Evolutionary conservation across 2,888 invertebrate species (phyloP).

Genomic region (Leptinotarsa juncta): DNA sequence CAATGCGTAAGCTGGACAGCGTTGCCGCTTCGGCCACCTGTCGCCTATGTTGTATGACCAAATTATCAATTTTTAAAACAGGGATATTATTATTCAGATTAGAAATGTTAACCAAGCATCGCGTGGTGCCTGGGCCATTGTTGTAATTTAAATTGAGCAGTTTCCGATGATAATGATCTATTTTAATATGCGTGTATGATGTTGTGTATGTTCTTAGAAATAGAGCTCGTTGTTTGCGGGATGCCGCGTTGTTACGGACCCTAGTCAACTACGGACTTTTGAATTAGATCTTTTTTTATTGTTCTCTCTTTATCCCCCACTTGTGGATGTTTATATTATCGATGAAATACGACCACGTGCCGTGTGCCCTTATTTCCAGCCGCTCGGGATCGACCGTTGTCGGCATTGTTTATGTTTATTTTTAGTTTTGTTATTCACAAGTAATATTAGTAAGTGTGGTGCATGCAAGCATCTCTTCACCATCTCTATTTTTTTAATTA

Average conservation of each 20-base stretch:
- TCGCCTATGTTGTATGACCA: conserved; percentile 61
- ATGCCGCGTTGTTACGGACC: conserved; percentile 67
- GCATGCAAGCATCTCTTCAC: conserved; percentile 61
- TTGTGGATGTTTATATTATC: conserved; percentile 51
- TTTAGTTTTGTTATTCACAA: conserved; percentile 56
- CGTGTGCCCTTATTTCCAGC: conserved; percentile 58
- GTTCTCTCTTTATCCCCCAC: conserved; percentile 47
- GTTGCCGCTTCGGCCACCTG: conserved; percentile 44
- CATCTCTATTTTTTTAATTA: conserved; percentile 59
- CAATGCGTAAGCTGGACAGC: conserved; percentile 53
- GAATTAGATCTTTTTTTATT: conserved; percentile 53
- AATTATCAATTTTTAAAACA: conserved; percentile 62
- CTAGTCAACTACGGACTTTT: conserved; percentile 64
- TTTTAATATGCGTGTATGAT: conserved; percentile 67
- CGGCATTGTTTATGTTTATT: conserved; percentile 58
- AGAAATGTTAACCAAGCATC: conserved; percentile 63
- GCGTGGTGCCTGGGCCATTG: conserved; percentile 64
- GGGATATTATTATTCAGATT: conserved; percentile 61
- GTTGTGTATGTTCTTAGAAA: conserved; percentile 65
- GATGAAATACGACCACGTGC: conserved; percentile 58
- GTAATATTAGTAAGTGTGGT: conserved; percentile 61
- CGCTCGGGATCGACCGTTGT: conserved; percentile 48
- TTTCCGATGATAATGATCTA: conserved; percentile 63
- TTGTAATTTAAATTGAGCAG: conserved; percentile 63
- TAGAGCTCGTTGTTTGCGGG: conserved; percentile 66